Evolutionary conservation across 2,888 invertebrate genomes (phyloP), one percentile per base, ranked within the genome.

Genomic region (Rapana venosa): DNA sequence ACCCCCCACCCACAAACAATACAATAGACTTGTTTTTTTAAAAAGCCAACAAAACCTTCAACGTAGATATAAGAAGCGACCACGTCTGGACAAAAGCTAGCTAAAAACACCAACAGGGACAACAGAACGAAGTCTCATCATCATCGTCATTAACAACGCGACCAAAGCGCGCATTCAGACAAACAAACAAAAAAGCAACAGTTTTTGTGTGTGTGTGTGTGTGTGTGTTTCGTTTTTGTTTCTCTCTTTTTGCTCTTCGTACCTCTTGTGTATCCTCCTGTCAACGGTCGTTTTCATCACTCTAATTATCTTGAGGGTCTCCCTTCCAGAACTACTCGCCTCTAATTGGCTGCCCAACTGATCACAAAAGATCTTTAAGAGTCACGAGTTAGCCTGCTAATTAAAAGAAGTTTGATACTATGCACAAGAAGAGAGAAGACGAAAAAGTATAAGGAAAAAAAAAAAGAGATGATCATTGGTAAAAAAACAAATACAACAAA

Each of bases 311-410:
- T 47, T 47, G 26, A n/a, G 74, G 74, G 30, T 22, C 74, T 30
- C 8, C 17, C 8, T 74, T 58, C 22, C 61, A 77, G 88, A 83
- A 17, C 30, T 17, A 32, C 17, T 17, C n/a, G 30, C n/a, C n/a
- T n/a, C 74, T 74, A 74, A 74, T 74, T 74, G 74, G n/a, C 74
- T 74, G n/a, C n/a, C 74, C 11, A n/a, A 26, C 22, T 22, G n/a
- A 22, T 74, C n/a, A 74, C 74, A 74, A 74, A 74, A 74, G 74
- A 74, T 30, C 74, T 74, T n/a, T n/a, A 74, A 74, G n/a, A n/a
- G 74, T 26, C 74, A 74, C n/a, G 74, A 74, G 17, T 17, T 8
- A n/a, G 74, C 74, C n/a, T 74, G 74, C 74, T n/a, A 74, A 74
- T 74, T 74, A 74, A 74, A 74, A 30, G 74, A 74, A 74, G 26